These are phyloP conservation scores for Julus scanicus DNA, from an alignment of 2,888 invertebrate species.

Conservation along the genomic window DNA sequence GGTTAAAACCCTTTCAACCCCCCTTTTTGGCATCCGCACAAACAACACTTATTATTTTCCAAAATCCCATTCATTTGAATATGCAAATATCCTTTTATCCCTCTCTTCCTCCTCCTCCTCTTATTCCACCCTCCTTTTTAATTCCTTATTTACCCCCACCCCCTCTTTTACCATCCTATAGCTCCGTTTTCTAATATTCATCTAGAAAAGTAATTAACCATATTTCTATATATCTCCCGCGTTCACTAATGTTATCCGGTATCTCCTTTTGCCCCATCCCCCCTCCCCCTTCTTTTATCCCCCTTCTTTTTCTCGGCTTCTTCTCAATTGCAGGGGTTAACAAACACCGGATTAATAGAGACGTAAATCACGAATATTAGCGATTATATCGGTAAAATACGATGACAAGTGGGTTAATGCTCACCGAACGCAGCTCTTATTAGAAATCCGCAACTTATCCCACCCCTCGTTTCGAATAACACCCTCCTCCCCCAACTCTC, in stretches of 20 bases:
- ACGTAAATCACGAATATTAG: slow-evolving; percentile 56
- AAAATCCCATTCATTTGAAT: slow-evolving; percentile 1
- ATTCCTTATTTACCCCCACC: background rate
- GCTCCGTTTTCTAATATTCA: background rate
- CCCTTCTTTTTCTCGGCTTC: background rate
- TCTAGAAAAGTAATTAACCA: slow-evolving; percentile 1
- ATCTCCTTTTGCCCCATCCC: background rate
- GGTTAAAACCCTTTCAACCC: background rate
- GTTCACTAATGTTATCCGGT: background rate
- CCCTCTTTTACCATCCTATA: background rate
- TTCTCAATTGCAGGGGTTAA: slow-evolving; percentile 14
- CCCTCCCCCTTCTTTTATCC: background rate
- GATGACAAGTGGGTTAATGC: slow-evolving; percentile 50
- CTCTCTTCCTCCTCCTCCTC: too few species aligned
- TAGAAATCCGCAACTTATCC: background rate
- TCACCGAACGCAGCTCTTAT: background rate
- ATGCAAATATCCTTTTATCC: background rate
- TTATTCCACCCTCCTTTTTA: background rate
- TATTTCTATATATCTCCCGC: slow-evolving; percentile 24
- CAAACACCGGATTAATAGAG: slow-evolving; percentile 52
- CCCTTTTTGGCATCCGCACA: background rate
- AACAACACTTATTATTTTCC: background rate
- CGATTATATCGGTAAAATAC: slow-evolving; percentile 56
- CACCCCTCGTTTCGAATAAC: background rate
- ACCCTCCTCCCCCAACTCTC: too few species aligned